Evolutionary conservation across 2,113 vertebrate genomes (phyloP), one percentile per base, ranked within the genome.

Genomic region (Saccopteryx leptura): DNA sequence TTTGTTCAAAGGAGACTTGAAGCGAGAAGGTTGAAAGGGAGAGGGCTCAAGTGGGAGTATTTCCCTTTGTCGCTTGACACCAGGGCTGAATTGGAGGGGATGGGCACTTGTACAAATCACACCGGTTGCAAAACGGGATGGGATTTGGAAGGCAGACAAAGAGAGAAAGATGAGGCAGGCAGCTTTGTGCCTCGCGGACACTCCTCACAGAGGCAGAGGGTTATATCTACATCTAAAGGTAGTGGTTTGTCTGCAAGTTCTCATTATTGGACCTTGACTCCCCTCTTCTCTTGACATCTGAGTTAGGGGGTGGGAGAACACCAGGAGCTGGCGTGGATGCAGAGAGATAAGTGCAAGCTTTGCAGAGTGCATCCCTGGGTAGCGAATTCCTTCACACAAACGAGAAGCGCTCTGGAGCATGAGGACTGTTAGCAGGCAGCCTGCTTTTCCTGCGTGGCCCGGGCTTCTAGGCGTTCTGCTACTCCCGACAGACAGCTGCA

Each of bases 41-140:
- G 79, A 66, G 78, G 84, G 82, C 92, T 96, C 90, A 78, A 95
- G 86, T 93, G 89, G 91, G 93, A 92, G 90, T 58, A 26, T 75
- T 88, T 95, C 68, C 66, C 54, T 95, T 90, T 91, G 69, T 97
- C 97, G 95, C 50, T 96, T 93, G 96, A 97, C 87, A 97, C 76
- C 21, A 2, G 87, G 71, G 10, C 79, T 94, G 60, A 88, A 82
- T 92, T 76, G 68, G 63, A 96, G 39, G 61, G 96, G 24, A 79
- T 0, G 95, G 81, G 76, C 96, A 54, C 96, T 93, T 95, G 71
- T 88, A 50, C 33, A 85, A 91, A 88, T 66, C 83, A 54, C 75
- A 10, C 65, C 26, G 92, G 94, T 88, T 96, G 90, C 94, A 90
- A 88, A 95, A 88, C 2, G 52, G 76, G 86, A 90, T 52, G 80